phyloP scores from a whole-genome alignment of 2,113 vertebrate genomes.

The Chamaetylas fuelleborni region DNA sequence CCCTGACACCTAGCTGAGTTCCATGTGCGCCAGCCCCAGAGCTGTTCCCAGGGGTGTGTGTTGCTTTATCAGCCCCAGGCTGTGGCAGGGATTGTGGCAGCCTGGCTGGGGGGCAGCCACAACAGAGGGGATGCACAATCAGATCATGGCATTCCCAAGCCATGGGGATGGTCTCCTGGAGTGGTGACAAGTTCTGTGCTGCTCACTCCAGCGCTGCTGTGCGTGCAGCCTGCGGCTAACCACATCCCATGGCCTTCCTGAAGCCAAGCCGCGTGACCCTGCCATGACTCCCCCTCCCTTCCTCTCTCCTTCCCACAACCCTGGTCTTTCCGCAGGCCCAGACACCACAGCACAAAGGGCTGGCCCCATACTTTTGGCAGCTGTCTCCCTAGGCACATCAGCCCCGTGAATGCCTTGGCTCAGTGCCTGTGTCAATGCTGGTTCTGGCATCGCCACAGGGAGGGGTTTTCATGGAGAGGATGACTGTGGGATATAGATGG shows the following conservation, averaged over 20 bases:
- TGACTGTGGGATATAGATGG: background rate
- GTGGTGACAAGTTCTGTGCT: background rate
- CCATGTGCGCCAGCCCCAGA: accelerated
- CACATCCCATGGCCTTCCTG: constrained; percentile 66
- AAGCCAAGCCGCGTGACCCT: constrained; percentile 45
- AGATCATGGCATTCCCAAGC: no score
- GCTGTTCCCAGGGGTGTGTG: background rate
- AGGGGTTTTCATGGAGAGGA: background rate
- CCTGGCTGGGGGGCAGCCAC: background rate
- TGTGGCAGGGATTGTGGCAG: background rate
- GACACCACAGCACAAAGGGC: background rate
- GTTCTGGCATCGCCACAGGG: accelerated
- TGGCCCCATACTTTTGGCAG: background rate
- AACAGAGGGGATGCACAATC: accelerated
- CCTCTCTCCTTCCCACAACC: constrained; percentile 47
- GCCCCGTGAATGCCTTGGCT: accelerated
- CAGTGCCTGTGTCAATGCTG: background rate
- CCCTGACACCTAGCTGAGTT: background rate
- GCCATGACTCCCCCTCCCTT: background rate
- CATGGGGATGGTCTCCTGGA: accelerated
- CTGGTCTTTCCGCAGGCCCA: constrained; percentile 7
- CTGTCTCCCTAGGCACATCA: background rate
- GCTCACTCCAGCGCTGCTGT: background rate
- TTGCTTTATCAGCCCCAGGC: background rate
- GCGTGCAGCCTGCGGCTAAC: constrained; percentile 59